These are phyloP conservation scores for Raja brachyura DNA, from an alignment of 2,113 vertebrate species.

Conservation along the genomic window DNA sequence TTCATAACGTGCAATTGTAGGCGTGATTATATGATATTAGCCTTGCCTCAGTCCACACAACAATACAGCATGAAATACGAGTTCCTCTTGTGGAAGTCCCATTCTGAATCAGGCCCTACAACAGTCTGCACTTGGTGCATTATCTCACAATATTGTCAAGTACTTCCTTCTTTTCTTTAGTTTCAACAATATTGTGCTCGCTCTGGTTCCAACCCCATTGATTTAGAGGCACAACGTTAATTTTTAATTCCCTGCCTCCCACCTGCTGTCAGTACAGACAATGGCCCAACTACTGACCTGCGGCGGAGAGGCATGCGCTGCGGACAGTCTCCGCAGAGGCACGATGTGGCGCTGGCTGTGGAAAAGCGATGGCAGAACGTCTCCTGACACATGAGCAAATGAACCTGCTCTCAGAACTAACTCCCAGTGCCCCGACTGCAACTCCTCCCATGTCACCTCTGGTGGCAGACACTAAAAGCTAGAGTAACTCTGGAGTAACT, in stretches of 20 bases:
- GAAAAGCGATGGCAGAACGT: too few species aligned
- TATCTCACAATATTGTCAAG: neutral
- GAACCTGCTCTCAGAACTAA: too few species aligned
- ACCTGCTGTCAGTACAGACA: too few species aligned
- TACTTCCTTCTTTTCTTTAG: neutral
- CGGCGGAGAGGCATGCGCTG: too few species aligned
- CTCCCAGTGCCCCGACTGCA: neutral
- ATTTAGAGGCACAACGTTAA: neutral
- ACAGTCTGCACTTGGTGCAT: neutral
- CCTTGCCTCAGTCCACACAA: neutral
- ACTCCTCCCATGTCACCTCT: neutral
- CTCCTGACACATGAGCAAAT: too few species aligned
- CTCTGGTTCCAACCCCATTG: neutral
- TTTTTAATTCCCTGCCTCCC: neutral
- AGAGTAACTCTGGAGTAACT: too few species aligned
- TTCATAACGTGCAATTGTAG: neutral
- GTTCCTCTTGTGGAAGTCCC: neutral
- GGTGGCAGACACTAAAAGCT: too few species aligned
- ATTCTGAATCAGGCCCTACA: too few species aligned
- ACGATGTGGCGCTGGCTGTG: too few species aligned
- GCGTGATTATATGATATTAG: neutral
- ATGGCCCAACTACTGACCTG: too few species aligned
- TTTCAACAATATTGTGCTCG: neutral
- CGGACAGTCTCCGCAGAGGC: too few species aligned
- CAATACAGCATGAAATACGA: neutral